Percentiles rank a stretch among this genome's conserved stretches.
Evolutionary conservation across 2,888 invertebrate genomes (phyloP).

Genomic region (Clanis bilineata): DNA sequence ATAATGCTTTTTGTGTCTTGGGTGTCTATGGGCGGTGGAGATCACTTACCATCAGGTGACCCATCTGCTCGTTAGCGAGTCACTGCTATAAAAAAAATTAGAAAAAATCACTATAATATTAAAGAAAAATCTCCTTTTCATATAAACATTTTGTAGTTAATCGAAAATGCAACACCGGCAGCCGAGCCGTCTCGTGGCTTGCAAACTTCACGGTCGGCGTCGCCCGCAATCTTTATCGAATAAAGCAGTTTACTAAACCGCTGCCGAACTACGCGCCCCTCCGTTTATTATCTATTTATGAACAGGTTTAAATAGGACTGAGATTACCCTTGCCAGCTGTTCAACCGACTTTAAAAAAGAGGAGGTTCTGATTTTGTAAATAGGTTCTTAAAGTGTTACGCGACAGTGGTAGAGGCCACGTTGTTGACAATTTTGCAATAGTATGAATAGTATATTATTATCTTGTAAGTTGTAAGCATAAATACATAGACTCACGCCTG

Average conservation of each 20-base stretch:
- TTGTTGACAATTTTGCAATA: too few relatives aligned
- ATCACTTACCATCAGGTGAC: too few relatives aligned
- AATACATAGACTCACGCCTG: too few relatives aligned
- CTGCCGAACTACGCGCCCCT: conserved; percentile 47
- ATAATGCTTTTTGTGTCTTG: too few relatives aligned
- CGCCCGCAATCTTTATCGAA: conserved; percentile 68
- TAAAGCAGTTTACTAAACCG: conserved; percentile 68
- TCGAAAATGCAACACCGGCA: not conserved
- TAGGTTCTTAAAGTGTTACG: too few relatives aligned
- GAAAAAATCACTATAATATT: not conserved
- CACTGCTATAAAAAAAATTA: not conserved
- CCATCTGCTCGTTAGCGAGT: too few relatives aligned
- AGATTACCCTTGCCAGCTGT: not conserved
- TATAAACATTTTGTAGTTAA: not conserved
- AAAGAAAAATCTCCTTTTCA: not conserved
- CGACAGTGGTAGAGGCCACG: too few relatives aligned
- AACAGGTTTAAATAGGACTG: conserved; percentile 64
- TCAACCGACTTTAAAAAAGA: not conserved
- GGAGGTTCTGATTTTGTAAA: not conserved
- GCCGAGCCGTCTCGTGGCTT: conserved; percentile 22
- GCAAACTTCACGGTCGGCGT: conserved; percentile 42
- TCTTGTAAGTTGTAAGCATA: too few relatives aligned
- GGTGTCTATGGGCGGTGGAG: too few relatives aligned
- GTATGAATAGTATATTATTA: too few relatives aligned
- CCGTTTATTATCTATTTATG: conserved; percentile 70